Percentiles rank a stretch among this genome's conserved stretches.
phyloP scores from a whole-genome alignment of 2,888 invertebrate genomes.

The Macrosoma leucophasiata region DNA sequence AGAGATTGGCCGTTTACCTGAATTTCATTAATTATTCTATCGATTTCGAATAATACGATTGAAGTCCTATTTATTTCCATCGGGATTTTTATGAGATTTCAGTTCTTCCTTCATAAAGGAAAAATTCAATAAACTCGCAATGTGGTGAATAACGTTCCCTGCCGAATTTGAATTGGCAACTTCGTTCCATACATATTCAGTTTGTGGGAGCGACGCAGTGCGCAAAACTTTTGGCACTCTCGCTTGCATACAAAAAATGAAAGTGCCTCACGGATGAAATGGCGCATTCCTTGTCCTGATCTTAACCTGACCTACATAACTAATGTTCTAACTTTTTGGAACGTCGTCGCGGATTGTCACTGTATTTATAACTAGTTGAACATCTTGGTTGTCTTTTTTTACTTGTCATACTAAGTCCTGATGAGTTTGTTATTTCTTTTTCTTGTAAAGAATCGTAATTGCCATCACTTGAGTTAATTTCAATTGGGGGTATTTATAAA shows the following conservation, averaged over 20 bases:
- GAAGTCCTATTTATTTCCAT: too few relatives aligned
- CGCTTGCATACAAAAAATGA: slow-evolving; percentile 71
- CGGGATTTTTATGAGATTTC: slow-evolving; percentile 7
- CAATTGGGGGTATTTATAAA: too few relatives aligned
- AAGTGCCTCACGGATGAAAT: slow-evolving; percentile 51
- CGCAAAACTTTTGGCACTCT: slow-evolving; percentile 74
- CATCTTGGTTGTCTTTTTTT: too few relatives aligned
- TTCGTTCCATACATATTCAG: slow-evolving; percentile 66
- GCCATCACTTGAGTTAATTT: too few relatives aligned
- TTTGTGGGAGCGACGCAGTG: slow-evolving; percentile 58
- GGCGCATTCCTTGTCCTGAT: slow-evolving; percentile 44
- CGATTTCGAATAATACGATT: too few relatives aligned
- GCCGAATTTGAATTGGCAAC: slow-evolving; percentile 64
- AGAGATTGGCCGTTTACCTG: too few relatives aligned
- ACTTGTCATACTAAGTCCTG: too few relatives aligned
- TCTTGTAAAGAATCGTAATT: too few relatives aligned
- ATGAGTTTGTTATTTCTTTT: too few relatives aligned
- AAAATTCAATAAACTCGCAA: slow-evolving; percentile 47
- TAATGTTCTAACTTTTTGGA: slow-evolving; percentile 17
- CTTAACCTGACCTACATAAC: slow-evolving; percentile 32
- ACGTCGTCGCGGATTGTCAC: too few relatives aligned
- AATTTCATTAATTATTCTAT: too few relatives aligned
- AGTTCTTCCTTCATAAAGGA: slow-evolving; percentile 16
- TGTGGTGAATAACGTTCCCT: slow-evolving; percentile 51
- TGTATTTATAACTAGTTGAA: too few relatives aligned